A percentile compares a stretch with the other conserved stretches of the same genome.
These are phyloP conservation scores for Caenorhabditis sp. DNA, from an alignment of 2,888 invertebrate species.

Conservation along the genomic window DNA sequence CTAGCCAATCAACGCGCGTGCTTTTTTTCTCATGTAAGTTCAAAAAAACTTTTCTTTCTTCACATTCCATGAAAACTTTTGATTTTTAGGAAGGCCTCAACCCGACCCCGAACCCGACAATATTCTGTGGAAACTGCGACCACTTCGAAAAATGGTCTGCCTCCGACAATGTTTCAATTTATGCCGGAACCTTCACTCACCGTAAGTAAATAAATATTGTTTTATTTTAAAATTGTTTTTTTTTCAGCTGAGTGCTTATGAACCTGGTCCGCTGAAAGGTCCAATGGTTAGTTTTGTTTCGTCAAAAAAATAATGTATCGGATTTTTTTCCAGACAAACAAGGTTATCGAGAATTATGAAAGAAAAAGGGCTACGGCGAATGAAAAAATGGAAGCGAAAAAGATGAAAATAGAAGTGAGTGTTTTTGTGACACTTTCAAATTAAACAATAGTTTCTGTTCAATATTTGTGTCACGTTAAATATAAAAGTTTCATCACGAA, in stretches of 20 bases:
- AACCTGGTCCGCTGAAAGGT: not conserved
- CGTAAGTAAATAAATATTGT: not conserved
- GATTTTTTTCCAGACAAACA: conserved; percentile 3
- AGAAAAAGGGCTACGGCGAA: not conserved
- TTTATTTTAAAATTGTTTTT: not conserved
- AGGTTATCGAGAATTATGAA: not conserved
- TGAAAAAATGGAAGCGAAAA: not conserved
- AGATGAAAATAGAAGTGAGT: not conserved
- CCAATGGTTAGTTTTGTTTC: not conserved
- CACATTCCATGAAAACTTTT: no score
- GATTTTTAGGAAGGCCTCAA: no score
- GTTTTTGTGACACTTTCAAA: not conserved
- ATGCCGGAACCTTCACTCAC: not conserved
- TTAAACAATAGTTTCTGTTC: no score
- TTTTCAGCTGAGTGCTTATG: not conserved
- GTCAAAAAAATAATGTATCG: not conserved
- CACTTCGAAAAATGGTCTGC: not conserved
- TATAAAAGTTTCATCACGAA: no score
- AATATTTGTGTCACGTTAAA: no score
- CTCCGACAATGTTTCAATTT: conserved; percentile 1
- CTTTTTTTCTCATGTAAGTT: not conserved
- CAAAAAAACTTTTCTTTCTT: not conserved
- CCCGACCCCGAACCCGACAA: no score
- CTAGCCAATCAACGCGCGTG: not conserved
- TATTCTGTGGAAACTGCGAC: no score